A percentile compares a stretch with the other conserved stretches of the same genome.
phyloP scores from a whole-genome alignment of 1,140 invertebrate genomes.

The Leptonema lineaticorne region DNA sequence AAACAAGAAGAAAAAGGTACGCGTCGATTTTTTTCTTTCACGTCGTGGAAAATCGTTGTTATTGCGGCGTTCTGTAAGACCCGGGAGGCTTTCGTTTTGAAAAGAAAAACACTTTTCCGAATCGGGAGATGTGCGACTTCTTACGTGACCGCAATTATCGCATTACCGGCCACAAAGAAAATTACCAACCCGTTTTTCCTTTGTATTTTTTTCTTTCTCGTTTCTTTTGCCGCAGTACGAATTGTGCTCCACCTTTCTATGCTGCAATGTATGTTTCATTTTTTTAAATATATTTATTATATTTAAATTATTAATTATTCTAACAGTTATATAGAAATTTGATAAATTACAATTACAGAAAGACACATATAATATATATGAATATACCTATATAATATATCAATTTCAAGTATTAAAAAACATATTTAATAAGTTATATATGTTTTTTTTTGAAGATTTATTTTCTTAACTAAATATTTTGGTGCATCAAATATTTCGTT shows the following conservation, averaged over 20 bases:
- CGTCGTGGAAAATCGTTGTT: not conserved
- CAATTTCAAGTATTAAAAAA: too few relatives aligned
- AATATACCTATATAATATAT: too few relatives aligned
- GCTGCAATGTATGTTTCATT: not conserved
- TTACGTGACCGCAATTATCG: slow-evolving; percentile 30
- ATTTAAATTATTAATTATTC: too few relatives aligned
- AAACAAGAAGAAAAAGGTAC: too few relatives aligned
- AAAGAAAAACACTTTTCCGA: slow-evolving; percentile 21
- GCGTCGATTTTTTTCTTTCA: not conserved
- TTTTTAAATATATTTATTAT: too few relatives aligned
- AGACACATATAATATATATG: too few relatives aligned
- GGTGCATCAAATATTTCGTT: too few relatives aligned
- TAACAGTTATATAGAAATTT: too few relatives aligned
- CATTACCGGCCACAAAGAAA: slow-evolving; percentile 26
- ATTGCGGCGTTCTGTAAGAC: not conserved
- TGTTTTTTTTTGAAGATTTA: too few relatives aligned
- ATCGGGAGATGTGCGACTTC: slow-evolving; percentile 28
- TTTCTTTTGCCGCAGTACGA: not conserved
- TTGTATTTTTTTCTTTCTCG: not conserved
- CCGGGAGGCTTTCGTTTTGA: slow-evolving; percentile 1
- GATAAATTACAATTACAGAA: too few relatives aligned
- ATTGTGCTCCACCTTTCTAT: not conserved
- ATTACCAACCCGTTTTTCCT: slow-evolving; percentile 20
- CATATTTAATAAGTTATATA: too few relatives aligned
- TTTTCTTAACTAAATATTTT: too few relatives aligned